phyloP scores from a whole-genome alignment of 2,888 invertebrate species.

The Diarsia dahlii region DNA sequence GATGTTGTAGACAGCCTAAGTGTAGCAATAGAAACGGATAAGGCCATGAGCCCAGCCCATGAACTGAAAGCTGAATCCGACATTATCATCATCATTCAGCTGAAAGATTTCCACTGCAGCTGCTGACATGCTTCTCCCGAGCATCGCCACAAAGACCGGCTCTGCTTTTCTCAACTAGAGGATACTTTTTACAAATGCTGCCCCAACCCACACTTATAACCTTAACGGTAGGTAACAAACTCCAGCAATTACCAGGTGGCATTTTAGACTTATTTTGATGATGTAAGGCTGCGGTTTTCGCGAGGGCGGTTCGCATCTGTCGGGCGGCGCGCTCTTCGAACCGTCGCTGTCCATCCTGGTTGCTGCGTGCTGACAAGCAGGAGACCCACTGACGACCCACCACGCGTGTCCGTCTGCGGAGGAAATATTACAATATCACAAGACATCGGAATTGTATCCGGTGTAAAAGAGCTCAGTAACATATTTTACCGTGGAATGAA shows the following conservation, averaged over 20 bases:
- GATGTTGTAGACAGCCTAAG: neutral
- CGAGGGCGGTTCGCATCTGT: slow-evolving; percentile 92
- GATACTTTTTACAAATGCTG: no score
- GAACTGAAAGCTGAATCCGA: neutral
- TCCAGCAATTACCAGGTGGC: slow-evolving; percentile 76
- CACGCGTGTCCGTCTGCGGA: slow-evolving; percentile 77
- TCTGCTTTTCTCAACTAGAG: neutral
- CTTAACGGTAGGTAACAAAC: neutral
- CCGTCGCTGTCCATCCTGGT: slow-evolving; percentile 96
- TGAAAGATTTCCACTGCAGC: neutral
- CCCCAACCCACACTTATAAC: no score
- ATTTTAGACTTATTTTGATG: slow-evolving; percentile 71
- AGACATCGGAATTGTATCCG: no score
- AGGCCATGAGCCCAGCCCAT: neutral
- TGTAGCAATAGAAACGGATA: no score
- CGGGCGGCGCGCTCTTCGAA: slow-evolving; percentile 94
- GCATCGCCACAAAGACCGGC: neutral
- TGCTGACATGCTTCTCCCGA: neutral
- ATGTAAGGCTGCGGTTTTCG: slow-evolving; percentile 80
- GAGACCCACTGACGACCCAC: slow-evolving; percentile 93
- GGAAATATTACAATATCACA: neutral
- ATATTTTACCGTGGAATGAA: neutral
- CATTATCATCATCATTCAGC: neutral
- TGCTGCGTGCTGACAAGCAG: slow-evolving; percentile 94
- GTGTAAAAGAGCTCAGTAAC: neutral